Evolutionary conservation across 2,113 vertebrate species (phyloP), one percentile per base, ranked within the genome.

Genomic region (Blennius ocellaris): DNA sequence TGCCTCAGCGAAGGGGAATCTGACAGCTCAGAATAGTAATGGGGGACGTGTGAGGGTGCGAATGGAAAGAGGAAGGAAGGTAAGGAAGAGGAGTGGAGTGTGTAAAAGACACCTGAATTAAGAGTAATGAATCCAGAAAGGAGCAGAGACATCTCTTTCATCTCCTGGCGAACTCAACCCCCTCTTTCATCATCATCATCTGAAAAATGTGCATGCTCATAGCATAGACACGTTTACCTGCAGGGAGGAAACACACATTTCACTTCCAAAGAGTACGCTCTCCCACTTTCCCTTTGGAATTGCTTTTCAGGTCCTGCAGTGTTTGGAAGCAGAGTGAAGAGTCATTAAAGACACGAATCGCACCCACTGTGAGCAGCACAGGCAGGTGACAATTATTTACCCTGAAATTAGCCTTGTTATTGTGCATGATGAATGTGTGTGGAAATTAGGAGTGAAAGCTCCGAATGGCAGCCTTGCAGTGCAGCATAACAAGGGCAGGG

Each of bases 121-220:
- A 90, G 90, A 93, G 78, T 90, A 93, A 94, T 92, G 92, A 89
- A 89, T 68, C 69, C 57, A 30, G 69, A 70, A 78, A 85, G 74
- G 38, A 73, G 78, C n/a, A n/a, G 69, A 82, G 90, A 93, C 88
- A 79, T 84, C 70, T 86, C 90, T 93, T 93, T 94, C 83, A 93
- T 93, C 91, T 89, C 78, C 80, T 65, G 74, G 50, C 71, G 76
- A 74, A 68, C 78, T 77, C 72, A 68, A 78, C 67, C 51, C 39
- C 14, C 84, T 82, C 90, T 92, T 89, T 93, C 90, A 90, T 93
- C 89, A 91, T 73, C 83, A 60, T 84, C 81, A 62, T 83, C 80
- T 80, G 79, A 81, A 65, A 82, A 82, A 60, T 80, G 80, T 80
- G 71, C 83, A 73, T 55, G 80, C 79, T 87, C 70, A 65, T 61